Percentiles rank a stretch among this genome's conserved stretches.
These are phyloP conservation scores for Cheirogaleus major DNA, from an alignment of 2,797 vertebrate species.

Conservation along the genomic window DNA sequence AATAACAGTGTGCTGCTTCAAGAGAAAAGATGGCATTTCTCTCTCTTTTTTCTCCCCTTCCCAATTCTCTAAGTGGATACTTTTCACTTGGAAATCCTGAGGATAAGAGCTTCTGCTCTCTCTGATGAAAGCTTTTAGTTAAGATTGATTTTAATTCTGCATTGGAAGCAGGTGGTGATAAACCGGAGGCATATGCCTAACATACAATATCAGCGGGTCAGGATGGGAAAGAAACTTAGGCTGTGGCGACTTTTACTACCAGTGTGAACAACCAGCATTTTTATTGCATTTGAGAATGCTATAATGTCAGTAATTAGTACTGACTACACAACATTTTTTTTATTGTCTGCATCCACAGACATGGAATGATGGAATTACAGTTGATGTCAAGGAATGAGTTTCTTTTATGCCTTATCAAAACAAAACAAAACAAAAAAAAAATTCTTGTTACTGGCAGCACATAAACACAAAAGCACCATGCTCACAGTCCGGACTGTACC, in stretches of 20 bases:
- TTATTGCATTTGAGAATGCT: conserved; percentile 99
- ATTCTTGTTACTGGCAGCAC: conserved; percentile 88
- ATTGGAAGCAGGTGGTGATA: neutral
- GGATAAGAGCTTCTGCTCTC: neutral
- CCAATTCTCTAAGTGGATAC: conserved; percentile 38
- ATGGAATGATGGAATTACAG: conserved; percentile 95
- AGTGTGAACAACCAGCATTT: conserved; percentile 97
- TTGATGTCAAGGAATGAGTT: conserved; percentile 94
- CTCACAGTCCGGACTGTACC: conserved; percentile 88
- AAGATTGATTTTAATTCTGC: neutral
- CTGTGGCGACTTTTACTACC: conserved; percentile 87
- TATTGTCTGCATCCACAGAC: conserved; percentile 95
- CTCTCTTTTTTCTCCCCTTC: neutral
- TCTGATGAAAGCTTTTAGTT: neutral
- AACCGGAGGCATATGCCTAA: neutral
- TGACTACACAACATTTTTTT: conserved; percentile 94
- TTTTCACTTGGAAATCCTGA: neutral
- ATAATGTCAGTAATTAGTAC: conserved; percentile 94
- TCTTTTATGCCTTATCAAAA: conserved; percentile 90
- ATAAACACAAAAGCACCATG: conserved; percentile 90
- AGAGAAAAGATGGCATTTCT: conserved; percentile 44
- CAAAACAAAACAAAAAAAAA: conserved; percentile 83
- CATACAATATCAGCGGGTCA: conserved; percentile 32
- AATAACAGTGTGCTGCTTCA: conserved; percentile 73
- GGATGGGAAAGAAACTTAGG: conserved; percentile 80